Evolutionary conservation across 2,888 invertebrate species (phyloP), one percentile per base, ranked within the genome.

Genomic region (Strigamia crassipes): DNA sequence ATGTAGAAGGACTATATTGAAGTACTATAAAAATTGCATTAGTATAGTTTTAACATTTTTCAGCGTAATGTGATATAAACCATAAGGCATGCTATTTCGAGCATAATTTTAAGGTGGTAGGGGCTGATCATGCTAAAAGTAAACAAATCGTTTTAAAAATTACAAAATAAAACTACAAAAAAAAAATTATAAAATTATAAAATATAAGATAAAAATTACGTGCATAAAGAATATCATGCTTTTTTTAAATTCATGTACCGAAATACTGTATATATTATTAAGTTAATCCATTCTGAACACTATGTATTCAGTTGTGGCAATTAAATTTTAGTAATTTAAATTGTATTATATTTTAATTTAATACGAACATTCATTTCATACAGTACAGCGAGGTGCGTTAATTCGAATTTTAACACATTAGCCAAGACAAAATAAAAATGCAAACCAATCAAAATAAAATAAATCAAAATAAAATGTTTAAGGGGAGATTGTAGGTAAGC

Each of bases 401-500:
- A 42, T 42, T 42, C 10, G 15, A 42, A 13, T 41, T 27, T 41
- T 10, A 34, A 18, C 31, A 31, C 78, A 78, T 31, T 31, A 78
- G 27, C 21, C 3, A 78, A 31, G 9, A 31, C 3, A 34, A 21
- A 81, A 95, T 94, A 94, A 93, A 93, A 88, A 89, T 84, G 83
- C 88, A 89, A 89, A 89, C 89, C 89, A 90, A 89, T 89, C 89
- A 86, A 89, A 81, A 83, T 82, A 66, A 41, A 83, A 82, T 46
- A 46, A 61, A 23, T 41, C 27, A 79, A 38, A 79, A n/a, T 31
- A 82, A 82, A 41, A 82, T 10, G 9, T 66, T 66, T 66, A 66
- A 66, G 27, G 27, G 27, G 66, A 66, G 66, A 66, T 66, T 27
- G 27, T 27, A 66, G n/a, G 27, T 34, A n/a, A 56, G 82, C 41